Conservation (phyloP, 2,888 invertebrate species). For the Clistopyga incitator region DNA sequence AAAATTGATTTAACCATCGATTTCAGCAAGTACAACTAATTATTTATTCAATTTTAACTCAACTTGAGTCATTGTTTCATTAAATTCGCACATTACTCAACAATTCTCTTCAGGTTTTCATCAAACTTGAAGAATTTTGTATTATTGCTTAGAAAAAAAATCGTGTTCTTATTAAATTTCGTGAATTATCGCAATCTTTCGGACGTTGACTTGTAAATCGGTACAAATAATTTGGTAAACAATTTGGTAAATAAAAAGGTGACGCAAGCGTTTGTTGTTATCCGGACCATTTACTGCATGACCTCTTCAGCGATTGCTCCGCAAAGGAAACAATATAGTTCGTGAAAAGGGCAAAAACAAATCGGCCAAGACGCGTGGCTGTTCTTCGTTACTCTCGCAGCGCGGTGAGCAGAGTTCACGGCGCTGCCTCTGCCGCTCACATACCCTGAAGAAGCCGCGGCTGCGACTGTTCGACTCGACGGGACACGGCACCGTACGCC, state of each 20-base stretch:
- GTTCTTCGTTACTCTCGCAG: constrained; percentile 41
- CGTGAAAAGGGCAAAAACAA: constrained; percentile 6
- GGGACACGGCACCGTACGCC: constrained; percentile 7
- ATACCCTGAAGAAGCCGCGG: constrained; percentile 14
- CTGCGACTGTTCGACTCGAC: constrained; percentile 19
- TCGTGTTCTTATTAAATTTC: background rate
- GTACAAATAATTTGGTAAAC: background rate
- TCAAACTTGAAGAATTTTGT: too few species aligned
- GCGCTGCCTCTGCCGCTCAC: constrained; percentile 26
- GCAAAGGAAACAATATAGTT: constrained; percentile 33
- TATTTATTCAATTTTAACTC: background rate
- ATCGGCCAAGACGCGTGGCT: constrained; percentile 19
- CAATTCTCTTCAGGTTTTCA: background rate
- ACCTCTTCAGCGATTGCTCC: constrained; percentile 1
- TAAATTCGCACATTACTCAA: background rate
- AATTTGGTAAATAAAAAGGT: background rate
- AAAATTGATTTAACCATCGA: background rate
- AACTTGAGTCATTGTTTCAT: too few species aligned
- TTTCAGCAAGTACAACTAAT: background rate
- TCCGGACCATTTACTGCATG: constrained; percentile 20
- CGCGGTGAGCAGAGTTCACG: constrained; percentile 20
- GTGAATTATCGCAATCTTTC: too few species aligned
- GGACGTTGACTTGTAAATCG: background rate
- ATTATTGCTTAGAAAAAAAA: too few species aligned
- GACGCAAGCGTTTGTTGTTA: constrained; percentile 20